Base-by-base conservation (phyloP, 2,888 invertebrate species). In the Cylloceria caligata region DNA sequence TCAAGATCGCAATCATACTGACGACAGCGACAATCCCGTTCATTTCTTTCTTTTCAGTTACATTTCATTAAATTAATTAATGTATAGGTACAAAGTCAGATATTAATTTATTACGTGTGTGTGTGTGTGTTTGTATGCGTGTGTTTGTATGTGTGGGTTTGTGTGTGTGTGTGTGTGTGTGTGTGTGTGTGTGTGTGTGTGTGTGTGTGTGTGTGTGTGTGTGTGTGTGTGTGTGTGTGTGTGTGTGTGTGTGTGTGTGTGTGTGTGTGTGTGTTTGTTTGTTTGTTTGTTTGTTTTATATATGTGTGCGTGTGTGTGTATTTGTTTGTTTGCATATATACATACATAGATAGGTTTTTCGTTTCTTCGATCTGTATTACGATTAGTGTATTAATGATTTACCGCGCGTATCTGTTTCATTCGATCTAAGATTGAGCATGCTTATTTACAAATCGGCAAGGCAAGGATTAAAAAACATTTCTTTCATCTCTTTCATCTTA, bases 71-170 rank as follows among this genome's bases (percentile, higher is more conserved):
- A 88, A 87, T 88, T 89, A 89, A 90, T 89, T 89, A 89, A 87
- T 89, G 87, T 89, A 90, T 91, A 91, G 89, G 90, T 91, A 91
- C 90, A 91, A 92, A 91, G 90, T 91, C 88, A 87, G 88, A 90
- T 91, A 90, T 89, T 90, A 90, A 89, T 91, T 90, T 84, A 84
- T 86, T 86, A 83, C 80, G 82, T 83, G 83, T 83, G 81, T 80
- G 79, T 55, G 30, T 34, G 45, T 55, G 42, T 52, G 47, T n/a
- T n/a, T n/a, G n/a, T n/a, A n/a, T n/a, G n/a, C n/a, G n/a, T n/a
- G n/a, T n/a, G n/a, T n/a, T n/a, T n/a, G n/a, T n/a, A n/a, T n/a
- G n/a, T n/a, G n/a, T n/a, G n/a, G n/a, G n/a, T n/a, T n/a, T n/a
- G n/a, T n/a, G n/a, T n/a, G n/a, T n/a, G n/a, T n/a, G n/a, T 90